Conservation (phyloP, 2,113 vertebrate species). For the Heterocephalus glaber region DNA sequence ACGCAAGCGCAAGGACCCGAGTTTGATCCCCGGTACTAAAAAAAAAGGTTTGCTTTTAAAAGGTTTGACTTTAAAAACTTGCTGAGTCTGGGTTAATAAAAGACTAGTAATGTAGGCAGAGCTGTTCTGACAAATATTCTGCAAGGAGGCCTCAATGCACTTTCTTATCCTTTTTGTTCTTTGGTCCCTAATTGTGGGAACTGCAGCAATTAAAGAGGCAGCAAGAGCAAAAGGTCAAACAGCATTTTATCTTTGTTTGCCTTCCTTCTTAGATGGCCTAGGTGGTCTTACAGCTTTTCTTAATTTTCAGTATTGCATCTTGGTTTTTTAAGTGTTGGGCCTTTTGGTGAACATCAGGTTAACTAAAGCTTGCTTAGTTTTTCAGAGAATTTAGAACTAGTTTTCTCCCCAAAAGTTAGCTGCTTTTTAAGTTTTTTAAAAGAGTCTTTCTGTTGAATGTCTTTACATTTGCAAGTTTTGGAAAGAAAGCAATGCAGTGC, state of each 20-base stretch:
- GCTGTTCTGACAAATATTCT: constrained; percentile 47
- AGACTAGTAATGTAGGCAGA: constrained; percentile 69
- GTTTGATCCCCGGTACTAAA: no score
- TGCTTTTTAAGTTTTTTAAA: not conserved
- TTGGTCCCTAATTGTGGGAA: constrained; percentile 64
- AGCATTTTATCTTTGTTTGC: constrained; percentile 55
- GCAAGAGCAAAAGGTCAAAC: constrained; percentile 73
- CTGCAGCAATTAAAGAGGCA: constrained; percentile 73
- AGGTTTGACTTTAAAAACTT: constrained; percentile 59
- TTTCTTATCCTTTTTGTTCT: constrained; percentile 57
- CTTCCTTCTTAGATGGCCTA: not conserved
- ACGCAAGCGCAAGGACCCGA: no score
- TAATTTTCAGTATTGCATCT: constrained; percentile 66
- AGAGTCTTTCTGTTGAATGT: not conserved
- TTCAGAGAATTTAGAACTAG: not conserved
- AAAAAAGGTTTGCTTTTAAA: no score
- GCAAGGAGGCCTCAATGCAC: constrained; percentile 57
- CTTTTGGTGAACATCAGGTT: not conserved
- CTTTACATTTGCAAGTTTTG: not conserved
- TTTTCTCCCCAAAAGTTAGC: not conserved
- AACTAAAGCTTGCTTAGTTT: not conserved
- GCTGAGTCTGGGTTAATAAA: constrained; percentile 59
- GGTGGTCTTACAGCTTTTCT: constrained; percentile 54
- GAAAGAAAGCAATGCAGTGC: not conserved
- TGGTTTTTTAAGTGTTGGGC: not conserved